phyloP scores from a whole-genome alignment of 2,797 vertebrate species.

The Acanthurus leucopareius region DNA sequence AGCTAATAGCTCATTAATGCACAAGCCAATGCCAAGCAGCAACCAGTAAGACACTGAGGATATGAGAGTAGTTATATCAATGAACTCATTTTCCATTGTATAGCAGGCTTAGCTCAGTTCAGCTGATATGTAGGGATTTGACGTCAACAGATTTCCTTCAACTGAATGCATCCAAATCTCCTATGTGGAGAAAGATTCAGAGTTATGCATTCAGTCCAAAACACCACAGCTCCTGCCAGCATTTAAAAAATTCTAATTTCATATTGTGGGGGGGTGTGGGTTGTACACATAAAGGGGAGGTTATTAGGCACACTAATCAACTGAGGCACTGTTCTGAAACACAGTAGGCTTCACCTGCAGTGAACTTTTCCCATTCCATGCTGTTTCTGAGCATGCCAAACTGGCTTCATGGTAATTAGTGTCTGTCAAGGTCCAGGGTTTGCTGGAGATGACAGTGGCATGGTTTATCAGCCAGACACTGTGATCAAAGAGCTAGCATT shows the following conservation, averaged over 20 bases:
- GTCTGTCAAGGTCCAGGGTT: constrained; percentile 79
- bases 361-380: constrained; percentile 51
- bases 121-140: constrained; percentile 54
- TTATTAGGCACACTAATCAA: constrained; percentile 62
- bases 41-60: constrained; percentile 34
- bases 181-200: constrained; percentile 36
- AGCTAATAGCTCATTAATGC: constrained; percentile 43
- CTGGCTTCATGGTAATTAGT: constrained; percentile 82
- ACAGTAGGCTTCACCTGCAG: constrained; percentile 68
- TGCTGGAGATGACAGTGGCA: constrained; percentile 85
- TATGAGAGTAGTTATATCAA: constrained; percentile 56
- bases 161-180: constrained; percentile 41
- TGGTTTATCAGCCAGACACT: constrained; percentile 82
- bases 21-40: constrained; percentile 22
- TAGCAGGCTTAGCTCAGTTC: constrained; percentile 50
- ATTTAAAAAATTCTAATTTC: constrained; percentile 50
- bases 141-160: constrained; percentile 61
- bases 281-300: constrained; percentile 22
- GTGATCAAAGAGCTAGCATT: constrained; percentile 87
- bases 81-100: constrained; percentile 60
- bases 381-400: constrained; percentile 72
- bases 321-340: constrained; percentile 35
- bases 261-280: constrained; percentile 17
- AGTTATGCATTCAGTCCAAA: constrained; percentile 31
- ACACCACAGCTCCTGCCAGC: constrained; percentile 52